Conservation (phyloP, 2,888 invertebrate species). For the Theodoxus fluviatilis region DNA sequence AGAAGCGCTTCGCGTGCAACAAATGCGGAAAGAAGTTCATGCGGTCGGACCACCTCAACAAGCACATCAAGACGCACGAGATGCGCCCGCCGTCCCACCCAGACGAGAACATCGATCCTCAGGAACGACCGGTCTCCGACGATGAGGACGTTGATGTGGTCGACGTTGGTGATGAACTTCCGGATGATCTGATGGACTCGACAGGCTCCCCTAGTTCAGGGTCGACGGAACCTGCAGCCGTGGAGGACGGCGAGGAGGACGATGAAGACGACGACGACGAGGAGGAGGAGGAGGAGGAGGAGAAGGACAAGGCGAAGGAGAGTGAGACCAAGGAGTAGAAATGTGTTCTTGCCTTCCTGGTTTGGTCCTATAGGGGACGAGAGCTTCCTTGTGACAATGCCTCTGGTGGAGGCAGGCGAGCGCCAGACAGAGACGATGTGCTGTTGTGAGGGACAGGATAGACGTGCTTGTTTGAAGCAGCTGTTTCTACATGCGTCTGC, state of each 20-base stretch:
- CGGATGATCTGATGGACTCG: too few relatives aligned
- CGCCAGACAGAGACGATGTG: too few relatives aligned
- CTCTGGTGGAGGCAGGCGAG: too few relatives aligned
- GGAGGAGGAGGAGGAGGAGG: conserved; percentile 49
- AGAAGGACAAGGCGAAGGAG: too few relatives aligned
- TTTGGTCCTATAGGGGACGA: too few relatives aligned
- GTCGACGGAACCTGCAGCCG: conserved; percentile 20
- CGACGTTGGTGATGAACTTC: conserved; percentile 18
- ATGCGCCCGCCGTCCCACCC: background rate
- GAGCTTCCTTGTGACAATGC: too few relatives aligned
- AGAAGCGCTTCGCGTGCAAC: conserved; percentile 87
- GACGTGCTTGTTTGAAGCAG: too few relatives aligned
- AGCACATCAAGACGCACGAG: conserved; percentile 85
- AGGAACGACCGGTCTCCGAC: conserved; percentile 30
- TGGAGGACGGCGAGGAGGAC: conserved; percentile 3
- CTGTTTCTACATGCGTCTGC: too few relatives aligned
- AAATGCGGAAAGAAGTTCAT: conserved; percentile 92
- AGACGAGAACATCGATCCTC: conserved; percentile 38
- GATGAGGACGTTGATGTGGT: conserved; percentile 28
- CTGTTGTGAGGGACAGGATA: too few relatives aligned
- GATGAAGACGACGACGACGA: conserved; percentile 46
- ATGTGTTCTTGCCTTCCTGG: too few relatives aligned
- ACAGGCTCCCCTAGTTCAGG: too few relatives aligned
- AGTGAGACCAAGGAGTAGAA: too few relatives aligned
- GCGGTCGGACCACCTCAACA: conserved; percentile 90